These are phyloP conservation scores for Paralichthys olivaceus DNA, from an alignment of 2,113 vertebrate species.

Conservation along the genomic window DNA sequence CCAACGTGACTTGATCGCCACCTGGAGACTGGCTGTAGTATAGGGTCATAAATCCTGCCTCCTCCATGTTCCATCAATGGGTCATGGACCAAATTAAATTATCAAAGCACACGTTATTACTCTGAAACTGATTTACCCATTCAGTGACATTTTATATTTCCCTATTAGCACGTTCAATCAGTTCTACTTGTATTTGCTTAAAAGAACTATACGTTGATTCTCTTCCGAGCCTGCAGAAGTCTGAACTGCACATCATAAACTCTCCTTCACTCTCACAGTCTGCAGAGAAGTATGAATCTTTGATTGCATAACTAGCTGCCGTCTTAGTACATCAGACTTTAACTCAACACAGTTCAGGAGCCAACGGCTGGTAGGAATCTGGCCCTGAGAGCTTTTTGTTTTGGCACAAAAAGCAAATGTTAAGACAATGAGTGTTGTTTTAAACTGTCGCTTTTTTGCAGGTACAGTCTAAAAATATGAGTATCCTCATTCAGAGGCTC, in stretches of 20 bases:
- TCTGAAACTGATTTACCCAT: no score
- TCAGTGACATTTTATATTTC: neutral
- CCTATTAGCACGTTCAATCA: neutral
- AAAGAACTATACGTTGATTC: neutral
- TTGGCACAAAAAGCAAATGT: neutral
- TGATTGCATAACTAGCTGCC: neutral
- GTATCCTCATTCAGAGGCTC: neutral
- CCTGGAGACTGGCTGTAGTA: no score
- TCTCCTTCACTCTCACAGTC: no score
- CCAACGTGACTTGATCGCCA: no score
- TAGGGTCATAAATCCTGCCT: no score
- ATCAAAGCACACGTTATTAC: no score
- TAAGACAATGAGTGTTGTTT: neutral
- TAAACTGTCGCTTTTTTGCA: neutral
- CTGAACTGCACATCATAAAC: no score
- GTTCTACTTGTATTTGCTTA: neutral
- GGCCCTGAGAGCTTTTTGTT: neutral
- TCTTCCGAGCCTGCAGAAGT: neutral
- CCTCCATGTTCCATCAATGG: no score
- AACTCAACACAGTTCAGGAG: neutral
- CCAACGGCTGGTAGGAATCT: neutral
- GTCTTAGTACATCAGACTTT: neutral
- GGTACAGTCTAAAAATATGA: neutral
- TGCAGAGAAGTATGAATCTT: neutral
- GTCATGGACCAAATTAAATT: no score